Evolutionary conservation across 2,113 vertebrate genomes (phyloP).

Genomic region (Cynopterus brachyotis): DNA sequence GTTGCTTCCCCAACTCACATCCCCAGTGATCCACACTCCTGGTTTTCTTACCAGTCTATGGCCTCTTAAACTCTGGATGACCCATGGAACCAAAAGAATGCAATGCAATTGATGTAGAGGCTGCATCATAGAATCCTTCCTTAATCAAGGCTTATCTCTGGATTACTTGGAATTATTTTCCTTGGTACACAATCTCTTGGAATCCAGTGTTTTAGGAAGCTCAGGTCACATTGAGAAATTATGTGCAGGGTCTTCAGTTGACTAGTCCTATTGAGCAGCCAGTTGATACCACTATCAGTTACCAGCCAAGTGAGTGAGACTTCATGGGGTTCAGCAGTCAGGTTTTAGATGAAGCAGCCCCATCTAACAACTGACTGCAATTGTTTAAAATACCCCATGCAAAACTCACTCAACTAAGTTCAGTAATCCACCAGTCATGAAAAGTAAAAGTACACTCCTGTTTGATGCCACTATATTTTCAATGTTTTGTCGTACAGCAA

Average conservation of each 20-base stretch:
- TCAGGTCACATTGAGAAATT: neutral
- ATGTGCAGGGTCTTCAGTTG: neutral
- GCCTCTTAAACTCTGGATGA: neutral
- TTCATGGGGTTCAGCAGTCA: neutral
- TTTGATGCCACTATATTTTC: neutral
- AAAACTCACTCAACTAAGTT: neutral
- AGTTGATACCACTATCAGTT: neutral
- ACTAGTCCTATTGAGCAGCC: neutral
- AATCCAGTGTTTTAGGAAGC: neutral
- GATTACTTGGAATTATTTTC: neutral
- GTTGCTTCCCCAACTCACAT: neutral
- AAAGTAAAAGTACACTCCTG: neutral
- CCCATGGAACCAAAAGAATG: neutral
- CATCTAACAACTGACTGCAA: neutral
- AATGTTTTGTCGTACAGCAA: neutral
- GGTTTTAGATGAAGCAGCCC: neutral
- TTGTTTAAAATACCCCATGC: neutral
- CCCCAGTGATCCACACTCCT: rapidly evolving
- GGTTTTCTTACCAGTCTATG: neutral
- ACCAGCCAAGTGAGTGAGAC: neutral
- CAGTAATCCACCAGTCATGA: no score
- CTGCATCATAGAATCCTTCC: neutral
- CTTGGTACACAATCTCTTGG: neutral
- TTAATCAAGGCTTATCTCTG: neutral
- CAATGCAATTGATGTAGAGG: neutral